A percentile compares a stretch with the other conserved stretches of the same genome.
phyloP scores from a whole-genome alignment of 2,797 vertebrate genomes.

The Monodelphis domestica region DNA sequence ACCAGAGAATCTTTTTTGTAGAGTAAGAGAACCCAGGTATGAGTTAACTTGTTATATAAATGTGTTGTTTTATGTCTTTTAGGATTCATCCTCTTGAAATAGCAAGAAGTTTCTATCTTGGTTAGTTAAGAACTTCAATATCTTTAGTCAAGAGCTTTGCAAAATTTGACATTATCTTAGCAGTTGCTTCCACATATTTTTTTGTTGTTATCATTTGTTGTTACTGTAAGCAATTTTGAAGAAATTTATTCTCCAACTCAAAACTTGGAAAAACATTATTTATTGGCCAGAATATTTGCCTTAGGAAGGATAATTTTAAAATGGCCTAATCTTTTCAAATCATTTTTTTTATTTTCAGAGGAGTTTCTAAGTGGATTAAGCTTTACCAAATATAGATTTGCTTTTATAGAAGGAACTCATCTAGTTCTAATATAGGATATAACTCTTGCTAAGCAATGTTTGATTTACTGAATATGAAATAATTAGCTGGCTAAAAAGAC shows the following conservation, averaged over 20 bases:
- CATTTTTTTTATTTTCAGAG: conserved; percentile 36
- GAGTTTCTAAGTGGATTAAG: conserved; percentile 49
- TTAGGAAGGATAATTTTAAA: conserved; percentile 32
- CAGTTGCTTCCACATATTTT: conserved; percentile 28
- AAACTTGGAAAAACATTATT: conserved; percentile 41
- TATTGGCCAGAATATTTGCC: not conserved
- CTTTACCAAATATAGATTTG: conserved; percentile 48
- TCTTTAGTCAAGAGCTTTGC: conserved; percentile 39
- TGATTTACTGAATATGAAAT: conserved; percentile 64
- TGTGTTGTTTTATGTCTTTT: conserved; percentile 29
- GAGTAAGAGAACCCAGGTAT: conserved; percentile 12
- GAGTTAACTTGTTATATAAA: conserved; percentile 30
- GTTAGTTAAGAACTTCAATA: conserved; percentile 40
- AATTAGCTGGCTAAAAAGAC: conserved; percentile 60
- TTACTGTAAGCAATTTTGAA: conserved; percentile 49
- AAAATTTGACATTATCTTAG: not conserved
- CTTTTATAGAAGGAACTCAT: conserved; percentile 43
- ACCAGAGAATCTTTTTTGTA: conserved; percentile 32
- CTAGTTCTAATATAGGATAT: conserved; percentile 59
- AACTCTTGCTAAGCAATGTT: conserved; percentile 54
- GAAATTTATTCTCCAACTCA: conserved; percentile 32
- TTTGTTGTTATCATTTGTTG: not conserved
- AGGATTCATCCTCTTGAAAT: conserved; percentile 37
- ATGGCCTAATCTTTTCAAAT: conserved; percentile 41
- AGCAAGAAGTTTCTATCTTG: not conserved